Evolutionary conservation across 1,140 invertebrate species (phyloP).

Genomic region (Lepidurus couesii): DNA sequence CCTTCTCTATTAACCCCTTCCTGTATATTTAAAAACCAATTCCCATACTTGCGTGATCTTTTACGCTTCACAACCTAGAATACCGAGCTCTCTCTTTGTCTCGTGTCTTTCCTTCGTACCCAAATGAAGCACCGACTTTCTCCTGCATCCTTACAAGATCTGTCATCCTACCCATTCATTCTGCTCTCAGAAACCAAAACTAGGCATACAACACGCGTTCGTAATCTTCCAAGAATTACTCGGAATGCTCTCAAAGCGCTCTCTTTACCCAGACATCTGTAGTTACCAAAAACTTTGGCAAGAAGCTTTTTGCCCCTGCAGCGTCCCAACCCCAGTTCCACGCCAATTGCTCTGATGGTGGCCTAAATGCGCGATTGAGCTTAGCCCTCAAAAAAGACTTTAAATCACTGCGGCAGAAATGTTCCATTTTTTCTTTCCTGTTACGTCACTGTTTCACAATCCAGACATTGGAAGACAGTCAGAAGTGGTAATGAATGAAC

Average conservation of each 20-base stretch:
- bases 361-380: neutral
- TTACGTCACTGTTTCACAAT: no score
- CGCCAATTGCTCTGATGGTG: no score
- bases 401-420: neutral
- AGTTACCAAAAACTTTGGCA: no score
- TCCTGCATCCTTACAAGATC: neutral
- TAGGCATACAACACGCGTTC: neutral
- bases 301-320: no score
- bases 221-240: no score
- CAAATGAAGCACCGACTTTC: neutral
- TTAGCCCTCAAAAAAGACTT: neutral
- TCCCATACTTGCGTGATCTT: neutral
- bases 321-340: no score
- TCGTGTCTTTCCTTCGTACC: neutral
- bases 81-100: neutral
- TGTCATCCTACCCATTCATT: neutral
- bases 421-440: constrained; percentile 22
- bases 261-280: no score
- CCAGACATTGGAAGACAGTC: neutral
- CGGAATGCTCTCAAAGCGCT: no score
- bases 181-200: neutral
- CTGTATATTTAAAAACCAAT: constrained; percentile 22
- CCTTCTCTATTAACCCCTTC: neutral
- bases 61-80: neutral
- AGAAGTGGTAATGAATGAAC: neutral